phyloP scores from a whole-genome alignment of 2,797 vertebrate species.

The Cossypha heuglini region DNA sequence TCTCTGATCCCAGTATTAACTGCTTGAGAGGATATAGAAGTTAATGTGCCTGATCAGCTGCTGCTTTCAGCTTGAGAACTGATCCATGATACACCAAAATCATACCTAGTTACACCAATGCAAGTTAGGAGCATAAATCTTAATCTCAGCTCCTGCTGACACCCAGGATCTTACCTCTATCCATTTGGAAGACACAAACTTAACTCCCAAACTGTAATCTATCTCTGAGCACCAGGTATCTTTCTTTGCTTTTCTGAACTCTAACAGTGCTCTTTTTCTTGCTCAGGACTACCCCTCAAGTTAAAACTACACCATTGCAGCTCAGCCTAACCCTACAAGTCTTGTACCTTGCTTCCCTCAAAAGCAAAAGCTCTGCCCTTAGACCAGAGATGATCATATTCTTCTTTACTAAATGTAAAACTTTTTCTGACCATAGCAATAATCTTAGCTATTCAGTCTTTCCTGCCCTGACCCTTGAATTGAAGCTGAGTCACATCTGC shows the following conservation, averaged over 20 bases:
- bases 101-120: neutral
- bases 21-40: neutral
- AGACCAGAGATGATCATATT: neutral
- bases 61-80: neutral
- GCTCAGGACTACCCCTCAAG: neutral
- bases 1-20: neutral
- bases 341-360: neutral
- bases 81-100: neutral
- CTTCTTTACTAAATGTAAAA: neutral
- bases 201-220: neutral
- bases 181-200: neutral
- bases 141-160: neutral
- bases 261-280: neutral
- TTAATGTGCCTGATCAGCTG: neutral
- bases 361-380: neutral
- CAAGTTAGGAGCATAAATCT: neutral
- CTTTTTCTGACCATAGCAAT: neutral
- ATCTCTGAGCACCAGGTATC: neutral
- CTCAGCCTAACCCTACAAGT: neutral
- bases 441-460: neutral
- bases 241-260: neutral
- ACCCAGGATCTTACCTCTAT: neutral
- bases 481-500: neutral
- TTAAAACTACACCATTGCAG: neutral
- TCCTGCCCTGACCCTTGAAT: neutral